These are phyloP conservation scores for Hydrozoanthus gracilis DNA, from an alignment of 92 coral and sea anemone species.

Conservation along the genomic window DNA sequence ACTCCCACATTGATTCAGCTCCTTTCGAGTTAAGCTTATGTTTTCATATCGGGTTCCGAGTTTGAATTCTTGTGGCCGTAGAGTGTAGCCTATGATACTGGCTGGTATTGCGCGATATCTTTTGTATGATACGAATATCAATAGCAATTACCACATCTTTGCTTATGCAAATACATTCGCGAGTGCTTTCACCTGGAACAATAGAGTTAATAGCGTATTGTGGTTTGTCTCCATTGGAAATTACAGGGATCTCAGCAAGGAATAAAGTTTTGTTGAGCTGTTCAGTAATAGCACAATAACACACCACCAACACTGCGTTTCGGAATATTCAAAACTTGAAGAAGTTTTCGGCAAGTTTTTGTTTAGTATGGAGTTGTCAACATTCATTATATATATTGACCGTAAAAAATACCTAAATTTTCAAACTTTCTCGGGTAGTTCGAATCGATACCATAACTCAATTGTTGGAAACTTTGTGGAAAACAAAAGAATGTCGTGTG, in stretches of 20 bases:
- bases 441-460: too few relatives aligned
- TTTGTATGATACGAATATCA: constrained; percentile 21
- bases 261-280: neutral
- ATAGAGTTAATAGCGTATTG: constrained; percentile 16
- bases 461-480: too few relatives aligned
- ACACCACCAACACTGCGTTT: neutral
- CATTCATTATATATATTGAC: too few relatives aligned
- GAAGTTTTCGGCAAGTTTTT: too few relatives aligned
- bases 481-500: too few relatives aligned
- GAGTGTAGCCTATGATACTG: neutral
- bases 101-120: neutral
- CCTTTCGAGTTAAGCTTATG: neutral
- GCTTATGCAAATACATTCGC: constrained; percentile 28
- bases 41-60: neutral
- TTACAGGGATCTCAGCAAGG: neutral
- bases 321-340: neutral
- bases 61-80: neutral
- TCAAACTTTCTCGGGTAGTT: too few relatives aligned
- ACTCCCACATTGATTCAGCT: constrained; percentile 9
- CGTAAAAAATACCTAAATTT: too few relatives aligned
- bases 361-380: too few relatives aligned
- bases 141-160: neutral
- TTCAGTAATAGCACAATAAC: neutral
- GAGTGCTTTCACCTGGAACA: constrained; percentile 9
- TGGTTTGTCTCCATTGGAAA: neutral